Base-by-base conservation (phyloP, 2,113 vertebrate genomes). In the Channa argus region DNA sequence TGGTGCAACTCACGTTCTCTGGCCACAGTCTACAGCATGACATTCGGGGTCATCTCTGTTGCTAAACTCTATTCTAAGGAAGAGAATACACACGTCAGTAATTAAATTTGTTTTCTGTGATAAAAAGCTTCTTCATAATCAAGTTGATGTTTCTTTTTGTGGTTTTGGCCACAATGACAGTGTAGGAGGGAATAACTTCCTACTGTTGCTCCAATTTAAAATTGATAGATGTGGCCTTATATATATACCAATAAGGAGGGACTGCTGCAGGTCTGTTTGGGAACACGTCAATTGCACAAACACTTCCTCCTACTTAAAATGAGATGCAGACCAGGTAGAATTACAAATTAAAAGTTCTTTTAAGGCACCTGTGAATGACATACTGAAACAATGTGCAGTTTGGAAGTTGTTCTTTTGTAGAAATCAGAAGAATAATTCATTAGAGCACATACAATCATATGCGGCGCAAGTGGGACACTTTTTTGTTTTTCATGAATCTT, bases 121-220 rank as follows among this genome's bases (percentile, higher is more conserved):
- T 63, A 51, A 76, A 71, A 63, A 52, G 6, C 41, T 3, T 75
- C 44, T 61, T 58, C n/a, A 7, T 68, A 63, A 83, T 74, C 13
- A 33, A 67, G 54, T 34, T 68, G 72, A 77, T 74, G 7, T 33
- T 11, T 61, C 38, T 70, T 55, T 37, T 33, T 55, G 15, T 61
- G 62, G 63, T 71, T 73, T 83, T 82, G 73, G 82, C 76, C 72
- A 54, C 0, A 5, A 39, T 70, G 2, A 38, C 39, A 63, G 72
- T 55, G 83, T 55, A 55, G 78, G 75, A 79, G 52, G 52, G 34
- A 53, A 53, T 3, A 67, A 71, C 78, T 80, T 67, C 77, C 71
- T 58, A 1, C 64, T 63, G 81, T 51, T 50, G 6, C 74, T 81
- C 41, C 65, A 70, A 59, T 89, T 90, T 81, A 86, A 71, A 79